Evolutionary conservation across 2,797 vertebrate genomes (phyloP).

Genomic region (Okamejei kenojei): DNA sequence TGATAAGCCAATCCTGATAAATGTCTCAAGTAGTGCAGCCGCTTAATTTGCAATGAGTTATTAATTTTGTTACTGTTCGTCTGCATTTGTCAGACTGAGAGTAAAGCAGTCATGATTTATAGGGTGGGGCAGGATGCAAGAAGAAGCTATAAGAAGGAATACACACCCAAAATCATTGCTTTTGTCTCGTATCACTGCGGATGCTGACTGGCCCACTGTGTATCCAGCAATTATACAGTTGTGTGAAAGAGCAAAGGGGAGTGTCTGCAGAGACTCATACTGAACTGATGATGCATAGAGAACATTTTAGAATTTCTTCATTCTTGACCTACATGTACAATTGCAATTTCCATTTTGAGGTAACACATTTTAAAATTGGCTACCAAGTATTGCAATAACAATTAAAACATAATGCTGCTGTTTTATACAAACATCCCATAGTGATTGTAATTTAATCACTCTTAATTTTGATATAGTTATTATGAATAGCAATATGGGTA

Average conservation of each 20-base stretch:
- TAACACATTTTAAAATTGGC: background rate
- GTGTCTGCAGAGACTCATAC: slow-evolving; percentile 6
- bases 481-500: background rate
- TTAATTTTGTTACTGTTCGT: slow-evolving; percentile 36
- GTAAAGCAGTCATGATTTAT: background rate
- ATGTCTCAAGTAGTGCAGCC: slow-evolving; percentile 51
- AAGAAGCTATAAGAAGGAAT: background rate
- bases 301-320: slow-evolving; percentile 19
- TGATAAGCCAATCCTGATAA: slow-evolving; percentile 41
- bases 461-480: background rate
- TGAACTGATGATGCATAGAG: slow-evolving; percentile 15
- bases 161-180: background rate
- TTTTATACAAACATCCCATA: background rate
- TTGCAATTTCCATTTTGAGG: background rate
- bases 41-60: slow-evolving; percentile 44
- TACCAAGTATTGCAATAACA: background rate
- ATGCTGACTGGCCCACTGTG: slow-evolving; percentile 7
- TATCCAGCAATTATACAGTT: background rate
- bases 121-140: background rate
- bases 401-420: background rate
- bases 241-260: background rate
- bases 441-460: background rate
- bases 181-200: background rate
- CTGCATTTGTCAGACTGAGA: background rate
- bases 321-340: background rate